Evolutionary conservation across 2,888 invertebrate genomes (phyloP), one percentile per base, ranked within the genome.

Genomic region (Kryphioiulus occultus): DNA sequence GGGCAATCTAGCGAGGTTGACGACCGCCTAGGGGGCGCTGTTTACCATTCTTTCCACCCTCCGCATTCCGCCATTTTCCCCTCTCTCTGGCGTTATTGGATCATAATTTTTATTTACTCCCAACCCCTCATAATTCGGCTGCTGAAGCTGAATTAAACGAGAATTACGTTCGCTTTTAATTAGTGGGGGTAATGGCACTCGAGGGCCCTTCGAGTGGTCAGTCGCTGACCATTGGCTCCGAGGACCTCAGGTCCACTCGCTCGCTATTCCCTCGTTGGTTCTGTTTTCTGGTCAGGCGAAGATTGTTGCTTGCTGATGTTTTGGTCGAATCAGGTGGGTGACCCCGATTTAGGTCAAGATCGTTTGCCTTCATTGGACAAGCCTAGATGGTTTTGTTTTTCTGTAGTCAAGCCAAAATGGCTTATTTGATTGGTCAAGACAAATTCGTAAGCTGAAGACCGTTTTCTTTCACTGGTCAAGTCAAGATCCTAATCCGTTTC

Each of bases 31-130:
- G 68, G 26, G 68, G 68, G 68, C 68, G 68, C 68, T 68, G 68
- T 9, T 68, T 26, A 47, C 2, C 47, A 9, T 17, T 47, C 47
- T 47, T 47, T 17, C 17, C 17, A 15, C 2, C 47, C 47, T 9
- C 17, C 47, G 2, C 17, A 15, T 7, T 42, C 10, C 3, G 2
- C n/a, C 53, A 19, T 0, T 26, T 26, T 10, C 68, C 44, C 0
- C 1, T 26, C 10, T 68, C 68, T 7, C 1, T n/a, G 2, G 4
- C 26, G 26, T 68, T 68, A 68, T 26, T 26, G 68, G 22, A 35
- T 68, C 68, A 68, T 68, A 17, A 68, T 68, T 68, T 59, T 68
- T 68, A 68, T 68, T 68, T 68, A 68, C 68, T 68, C 68, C 10
- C 68, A 17, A 5, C 53, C 68, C 26, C 68, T 26, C 68, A 68